Evolutionary conservation across 2,113 vertebrate genomes (phyloP).

Genomic region (Sciurus niger): DNA sequence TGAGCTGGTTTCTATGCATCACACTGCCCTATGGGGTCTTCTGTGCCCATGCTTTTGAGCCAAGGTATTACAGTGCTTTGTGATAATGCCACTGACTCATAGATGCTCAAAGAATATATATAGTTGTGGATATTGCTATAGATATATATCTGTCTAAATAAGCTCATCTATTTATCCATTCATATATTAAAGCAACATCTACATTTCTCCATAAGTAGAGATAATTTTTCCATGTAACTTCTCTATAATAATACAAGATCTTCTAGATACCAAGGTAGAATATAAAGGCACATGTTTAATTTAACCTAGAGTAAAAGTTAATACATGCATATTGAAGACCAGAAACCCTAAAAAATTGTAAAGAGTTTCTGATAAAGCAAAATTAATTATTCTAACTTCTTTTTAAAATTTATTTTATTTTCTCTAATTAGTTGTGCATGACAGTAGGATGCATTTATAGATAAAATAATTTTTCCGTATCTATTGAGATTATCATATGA

Average conservation of each 20-base stretch:
- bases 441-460: too few species aligned
- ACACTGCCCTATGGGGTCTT: not conserved
- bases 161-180: not conserved
- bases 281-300: too few species aligned
- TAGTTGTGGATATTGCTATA: not conserved
- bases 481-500: too few species aligned
- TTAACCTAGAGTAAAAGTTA: too few species aligned
- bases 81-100: not conserved
- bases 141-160: not conserved
- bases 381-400: too few species aligned
- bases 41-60: not conserved
- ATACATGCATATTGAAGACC: too few species aligned
- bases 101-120: not conserved
- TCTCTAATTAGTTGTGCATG: too few species aligned
- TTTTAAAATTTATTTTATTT: too few species aligned
- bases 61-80: not conserved
- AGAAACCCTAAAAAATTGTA: too few species aligned
- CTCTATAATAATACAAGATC: not conserved
- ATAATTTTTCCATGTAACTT: slow-evolving; percentile 17
- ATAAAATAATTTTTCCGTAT: too few species aligned
- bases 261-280: not conserved
- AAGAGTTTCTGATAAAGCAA: too few species aligned
- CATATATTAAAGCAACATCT: not conserved
- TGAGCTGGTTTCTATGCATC: not conserved
- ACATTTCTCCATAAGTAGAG: not conserved